A percentile compares a stretch with the other conserved stretches of the same genome.
Conservation (phyloP, 92 coral and sea anemone species). For the Meandrina meandrites region DNA sequence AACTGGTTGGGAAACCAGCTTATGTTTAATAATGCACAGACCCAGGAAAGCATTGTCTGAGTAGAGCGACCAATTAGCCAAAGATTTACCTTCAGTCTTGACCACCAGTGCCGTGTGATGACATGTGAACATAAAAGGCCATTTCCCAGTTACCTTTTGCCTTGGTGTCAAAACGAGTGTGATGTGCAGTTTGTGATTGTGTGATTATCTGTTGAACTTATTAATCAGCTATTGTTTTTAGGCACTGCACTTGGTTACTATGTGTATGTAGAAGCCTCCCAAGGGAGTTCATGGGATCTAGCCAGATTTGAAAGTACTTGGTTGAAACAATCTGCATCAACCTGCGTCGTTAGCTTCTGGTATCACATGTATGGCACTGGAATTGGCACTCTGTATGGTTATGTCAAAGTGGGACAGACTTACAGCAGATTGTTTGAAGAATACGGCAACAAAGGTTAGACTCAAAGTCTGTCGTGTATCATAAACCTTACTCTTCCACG, state of each 20-base stretch:
- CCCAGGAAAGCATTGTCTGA: neutral
- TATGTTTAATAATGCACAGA: neutral
- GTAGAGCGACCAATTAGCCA: neutral
- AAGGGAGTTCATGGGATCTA: constrained; percentile 78
- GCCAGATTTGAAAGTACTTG: constrained; percentile 80
- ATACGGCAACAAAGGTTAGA: constrained; percentile 83
- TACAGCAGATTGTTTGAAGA: constrained; percentile 76
- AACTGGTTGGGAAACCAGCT: neutral
- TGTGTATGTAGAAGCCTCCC: constrained; percentile 96
- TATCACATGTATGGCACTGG: constrained; percentile 95
- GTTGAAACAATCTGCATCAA: constrained; percentile 83
- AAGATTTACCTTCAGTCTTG: neutral
- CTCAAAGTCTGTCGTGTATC: neutral
- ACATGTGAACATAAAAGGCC: neutral
- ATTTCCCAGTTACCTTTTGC: no score
- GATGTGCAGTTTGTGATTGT: no score
- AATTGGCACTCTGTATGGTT: constrained; percentile 86
- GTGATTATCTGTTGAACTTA: neutral
- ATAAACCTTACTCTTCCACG: no score
- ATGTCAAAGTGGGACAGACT: constrained; percentile 76
- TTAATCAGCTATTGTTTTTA: neutral
- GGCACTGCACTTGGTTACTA: constrained; percentile 91
- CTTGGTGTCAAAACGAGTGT: no score
- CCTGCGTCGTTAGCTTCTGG: constrained; percentile 89
- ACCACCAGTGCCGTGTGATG: no score